phyloP scores from a whole-genome alignment of 2,797 vertebrate genomes.

The Thaleichthys pacificus region DNA sequence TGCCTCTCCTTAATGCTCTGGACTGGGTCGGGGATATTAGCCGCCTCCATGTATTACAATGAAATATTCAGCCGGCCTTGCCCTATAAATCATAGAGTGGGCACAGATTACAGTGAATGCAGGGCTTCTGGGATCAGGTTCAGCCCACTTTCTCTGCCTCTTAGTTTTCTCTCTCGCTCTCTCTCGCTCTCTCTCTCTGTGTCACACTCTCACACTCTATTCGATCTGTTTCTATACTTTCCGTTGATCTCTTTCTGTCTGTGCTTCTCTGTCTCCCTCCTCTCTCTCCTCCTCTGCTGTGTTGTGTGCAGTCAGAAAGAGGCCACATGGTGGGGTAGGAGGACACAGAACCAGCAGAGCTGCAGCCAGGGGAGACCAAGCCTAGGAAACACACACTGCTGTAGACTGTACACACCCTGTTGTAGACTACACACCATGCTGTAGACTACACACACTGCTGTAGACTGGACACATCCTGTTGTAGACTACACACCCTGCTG shows the following conservation, averaged over 20 bases:
- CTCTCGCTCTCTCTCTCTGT: slow-evolving; percentile 1
- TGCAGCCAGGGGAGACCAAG: slow-evolving; percentile 19
- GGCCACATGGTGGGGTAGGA: slow-evolving; percentile 94
- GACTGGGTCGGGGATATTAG: slow-evolving; percentile 66
- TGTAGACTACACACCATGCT: too few species aligned
- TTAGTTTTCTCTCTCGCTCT: slow-evolving; percentile 11
- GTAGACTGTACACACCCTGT: too few species aligned
- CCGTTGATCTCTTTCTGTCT: background rate
- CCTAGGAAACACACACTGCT: slow-evolving; percentile 40
- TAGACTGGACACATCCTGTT: too few species aligned
- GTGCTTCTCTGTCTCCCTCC: background rate
- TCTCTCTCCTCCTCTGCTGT: slow-evolving; percentile 2
- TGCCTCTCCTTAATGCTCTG: slow-evolving; percentile 60
- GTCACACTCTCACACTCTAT: slow-evolving; percentile 22
- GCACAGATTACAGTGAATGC: slow-evolving; percentile 50
- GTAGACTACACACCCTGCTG: too few species aligned
- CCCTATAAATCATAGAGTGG: slow-evolving; percentile 71
- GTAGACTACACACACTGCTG: too few species aligned
- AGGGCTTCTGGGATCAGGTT: slow-evolving; percentile 48
- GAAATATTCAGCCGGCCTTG: slow-evolving; percentile 68
- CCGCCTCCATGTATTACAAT: slow-evolving; percentile 69
- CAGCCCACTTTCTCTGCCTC: slow-evolving; percentile 28
- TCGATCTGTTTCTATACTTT: background rate
- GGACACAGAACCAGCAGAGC: slow-evolving; percentile 64
- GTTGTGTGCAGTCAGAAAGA: slow-evolving; percentile 72